phyloP scores from a whole-genome alignment of 2,888 invertebrate genomes.

The Polydrusus pterygomalis region DNA sequence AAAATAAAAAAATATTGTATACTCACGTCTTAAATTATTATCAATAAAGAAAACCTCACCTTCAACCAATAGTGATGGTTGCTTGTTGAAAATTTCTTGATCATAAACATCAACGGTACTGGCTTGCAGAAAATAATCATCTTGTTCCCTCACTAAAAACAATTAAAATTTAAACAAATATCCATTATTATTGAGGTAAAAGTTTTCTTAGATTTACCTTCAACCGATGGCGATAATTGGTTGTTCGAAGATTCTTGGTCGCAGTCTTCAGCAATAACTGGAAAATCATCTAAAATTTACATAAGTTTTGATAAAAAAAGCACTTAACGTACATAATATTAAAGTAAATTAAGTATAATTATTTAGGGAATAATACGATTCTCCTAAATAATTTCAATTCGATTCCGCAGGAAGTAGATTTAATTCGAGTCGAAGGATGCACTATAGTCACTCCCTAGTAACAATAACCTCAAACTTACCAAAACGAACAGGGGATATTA shows the following conservation, averaged over 20 bases:
- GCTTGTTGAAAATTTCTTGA: slow-evolving; percentile 7
- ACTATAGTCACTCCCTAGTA: too few relatives aligned
- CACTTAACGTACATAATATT: too few relatives aligned
- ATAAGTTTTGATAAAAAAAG: neutral
- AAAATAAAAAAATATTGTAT: slow-evolving; percentile 10
- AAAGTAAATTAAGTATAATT: too few relatives aligned
- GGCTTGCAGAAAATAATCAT: neutral
- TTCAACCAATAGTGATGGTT: slow-evolving; percentile 3
- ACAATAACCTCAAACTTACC: too few relatives aligned
- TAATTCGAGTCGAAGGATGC: too few relatives aligned
- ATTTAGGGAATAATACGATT: too few relatives aligned
- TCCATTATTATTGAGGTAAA: neutral
- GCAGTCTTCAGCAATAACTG: slow-evolving; percentile 1
- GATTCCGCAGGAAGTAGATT: too few relatives aligned
- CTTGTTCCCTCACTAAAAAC: slow-evolving; percentile 3
- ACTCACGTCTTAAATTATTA: neutral
- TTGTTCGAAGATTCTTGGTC: neutral
- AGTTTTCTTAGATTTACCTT: slow-evolving; percentile 6
- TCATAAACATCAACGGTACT: slow-evolving; percentile 3
- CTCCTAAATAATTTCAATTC: too few relatives aligned
- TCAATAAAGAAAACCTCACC: neutral
- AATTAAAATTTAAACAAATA: neutral
- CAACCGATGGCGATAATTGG: slow-evolving; percentile 3
- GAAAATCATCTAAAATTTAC: neutral
- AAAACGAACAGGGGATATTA: too few relatives aligned